Percentiles rank a stretch among this genome's conserved stretches.
Evolutionary conservation across 2,888 invertebrate genomes (phyloP).

Genomic region (Macrosoma leucophasiata): DNA sequence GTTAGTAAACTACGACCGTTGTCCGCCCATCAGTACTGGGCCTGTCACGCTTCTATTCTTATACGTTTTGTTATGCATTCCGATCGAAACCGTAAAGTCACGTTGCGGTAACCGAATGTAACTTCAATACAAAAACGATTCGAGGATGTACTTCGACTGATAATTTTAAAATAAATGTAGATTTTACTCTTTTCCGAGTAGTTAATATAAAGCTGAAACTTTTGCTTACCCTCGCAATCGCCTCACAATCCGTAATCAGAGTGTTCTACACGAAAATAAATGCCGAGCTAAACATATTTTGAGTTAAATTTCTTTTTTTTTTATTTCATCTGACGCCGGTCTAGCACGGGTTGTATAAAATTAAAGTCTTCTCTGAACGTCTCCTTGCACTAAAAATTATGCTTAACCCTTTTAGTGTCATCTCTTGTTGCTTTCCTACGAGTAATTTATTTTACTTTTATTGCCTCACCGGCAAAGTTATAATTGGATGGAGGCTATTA

Average conservation of each 20-base stretch:
- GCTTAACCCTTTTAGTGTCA: slow-evolving; percentile 40
- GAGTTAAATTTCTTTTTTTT: slow-evolving; percentile 15
- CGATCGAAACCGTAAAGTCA: too few relatives aligned
- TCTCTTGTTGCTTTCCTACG: slow-evolving; percentile 34
- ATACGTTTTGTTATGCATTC: too few relatives aligned
- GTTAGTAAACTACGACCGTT: slow-evolving; percentile 32
- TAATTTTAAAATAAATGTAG: too few relatives aligned
- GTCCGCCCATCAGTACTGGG: too few relatives aligned
- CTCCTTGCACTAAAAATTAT: slow-evolving; percentile 39
- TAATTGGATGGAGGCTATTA: slow-evolving; percentile 28
- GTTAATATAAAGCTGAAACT: too few relatives aligned
- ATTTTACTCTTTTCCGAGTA: too few relatives aligned
- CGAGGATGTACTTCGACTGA: too few relatives aligned
- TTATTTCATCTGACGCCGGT: slow-evolving; percentile 4
- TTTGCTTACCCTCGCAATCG: too few relatives aligned
- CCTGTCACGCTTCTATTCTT: too few relatives aligned
- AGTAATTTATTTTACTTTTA: slow-evolving; percentile 39
- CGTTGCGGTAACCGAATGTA: too few relatives aligned
- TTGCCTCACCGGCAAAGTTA: slow-evolving; percentile 30
- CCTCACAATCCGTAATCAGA: slow-evolving; percentile 19
- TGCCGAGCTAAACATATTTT: slow-evolving; percentile 17
- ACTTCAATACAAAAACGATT: too few relatives aligned
- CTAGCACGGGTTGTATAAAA: slow-evolving; percentile 36
- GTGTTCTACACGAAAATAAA: slow-evolving; percentile 12
- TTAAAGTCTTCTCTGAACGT: slow-evolving; percentile 36